Conservation (phyloP, 1,140 invertebrate genomes). For the Capitella teleta region DNA sequence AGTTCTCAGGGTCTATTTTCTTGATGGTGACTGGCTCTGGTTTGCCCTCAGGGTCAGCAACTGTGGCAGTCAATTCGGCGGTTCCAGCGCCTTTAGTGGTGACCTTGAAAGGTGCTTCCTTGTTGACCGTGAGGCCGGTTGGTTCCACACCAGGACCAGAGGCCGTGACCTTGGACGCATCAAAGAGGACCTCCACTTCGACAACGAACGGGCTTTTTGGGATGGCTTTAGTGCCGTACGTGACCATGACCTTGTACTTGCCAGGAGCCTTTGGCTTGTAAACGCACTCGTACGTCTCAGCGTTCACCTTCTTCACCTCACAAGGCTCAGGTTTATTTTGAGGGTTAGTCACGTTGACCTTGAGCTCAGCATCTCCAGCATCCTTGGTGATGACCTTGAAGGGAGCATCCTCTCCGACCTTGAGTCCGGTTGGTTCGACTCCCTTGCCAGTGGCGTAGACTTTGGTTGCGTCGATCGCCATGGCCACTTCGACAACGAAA, state of each 20-base stretch:
- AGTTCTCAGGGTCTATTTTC: slow-evolving; percentile 24
- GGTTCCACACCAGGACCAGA: slow-evolving; percentile 73
- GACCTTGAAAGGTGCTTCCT: slow-evolving; percentile 76
- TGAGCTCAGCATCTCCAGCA: slow-evolving; percentile 67
- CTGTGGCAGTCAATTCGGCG: slow-evolving; percentile 61
- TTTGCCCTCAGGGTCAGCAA: slow-evolving; percentile 38
- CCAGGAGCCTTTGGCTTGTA: slow-evolving; percentile 75
- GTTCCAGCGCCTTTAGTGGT: slow-evolving; percentile 61
- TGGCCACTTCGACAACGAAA: slow-evolving; percentile 62
- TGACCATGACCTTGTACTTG: slow-evolving; percentile 55
- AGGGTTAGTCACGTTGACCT: slow-evolving; percentile 57
- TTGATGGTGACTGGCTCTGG: slow-evolving; percentile 23
- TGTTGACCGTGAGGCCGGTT: slow-evolving; percentile 61
- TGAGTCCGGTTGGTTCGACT: slow-evolving; percentile 65
- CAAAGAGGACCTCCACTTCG: slow-evolving; percentile 64
- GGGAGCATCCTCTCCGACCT: slow-evolving; percentile 73
- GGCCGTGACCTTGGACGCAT: slow-evolving; percentile 70
- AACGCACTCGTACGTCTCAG: slow-evolving; percentile 67
- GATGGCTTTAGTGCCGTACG: slow-evolving; percentile 65
- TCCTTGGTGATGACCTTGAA: slow-evolving; percentile 74
- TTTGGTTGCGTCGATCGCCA: slow-evolving; percentile 37
- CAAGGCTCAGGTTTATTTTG: too few relatives aligned
- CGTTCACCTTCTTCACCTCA: too few relatives aligned
- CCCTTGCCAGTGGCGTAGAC: slow-evolving; percentile 59
- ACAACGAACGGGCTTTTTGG: slow-evolving; percentile 68